A percentile compares a stretch with the other conserved stretches of the same genome.
Conservation (phyloP, 2,113 vertebrate species). For the Asarcornis scutulata region DNA sequence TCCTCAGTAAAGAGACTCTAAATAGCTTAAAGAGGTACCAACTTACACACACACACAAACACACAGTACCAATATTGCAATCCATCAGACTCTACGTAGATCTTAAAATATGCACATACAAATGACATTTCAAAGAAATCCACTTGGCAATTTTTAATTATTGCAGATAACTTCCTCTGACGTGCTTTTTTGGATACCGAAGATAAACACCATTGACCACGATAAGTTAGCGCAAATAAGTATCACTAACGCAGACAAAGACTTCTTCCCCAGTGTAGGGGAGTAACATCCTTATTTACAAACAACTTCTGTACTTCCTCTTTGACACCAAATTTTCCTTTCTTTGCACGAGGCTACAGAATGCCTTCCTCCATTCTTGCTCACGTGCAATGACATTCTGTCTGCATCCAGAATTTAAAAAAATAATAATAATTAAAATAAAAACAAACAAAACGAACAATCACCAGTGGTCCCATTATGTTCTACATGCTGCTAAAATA, state of each 20-base stretch:
- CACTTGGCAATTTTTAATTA: neutral
- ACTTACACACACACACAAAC: neutral
- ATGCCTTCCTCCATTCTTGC: neutral
- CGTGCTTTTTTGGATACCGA: neutral
- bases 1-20: neutral
- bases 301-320: neutral
- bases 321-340: neutral
- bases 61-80: neutral
- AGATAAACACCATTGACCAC: neutral
- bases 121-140: neutral
- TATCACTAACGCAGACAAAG: neutral
- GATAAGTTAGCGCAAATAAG: neutral
- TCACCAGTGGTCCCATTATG: neutral
- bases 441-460: neutral
- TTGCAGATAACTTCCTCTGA: neutral
- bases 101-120: neutral
- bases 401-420: neutral
- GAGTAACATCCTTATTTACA: neutral
- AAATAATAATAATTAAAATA: neutral
- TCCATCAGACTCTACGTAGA: neutral
- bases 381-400: neutral
- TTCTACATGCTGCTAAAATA: neutral
- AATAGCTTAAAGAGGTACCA: neutral
- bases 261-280: fast-evolving
- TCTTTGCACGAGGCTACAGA: neutral